Conservation (phyloP, 2,113 vertebrate genomes). For the Physeter macrocephalus region DNA sequence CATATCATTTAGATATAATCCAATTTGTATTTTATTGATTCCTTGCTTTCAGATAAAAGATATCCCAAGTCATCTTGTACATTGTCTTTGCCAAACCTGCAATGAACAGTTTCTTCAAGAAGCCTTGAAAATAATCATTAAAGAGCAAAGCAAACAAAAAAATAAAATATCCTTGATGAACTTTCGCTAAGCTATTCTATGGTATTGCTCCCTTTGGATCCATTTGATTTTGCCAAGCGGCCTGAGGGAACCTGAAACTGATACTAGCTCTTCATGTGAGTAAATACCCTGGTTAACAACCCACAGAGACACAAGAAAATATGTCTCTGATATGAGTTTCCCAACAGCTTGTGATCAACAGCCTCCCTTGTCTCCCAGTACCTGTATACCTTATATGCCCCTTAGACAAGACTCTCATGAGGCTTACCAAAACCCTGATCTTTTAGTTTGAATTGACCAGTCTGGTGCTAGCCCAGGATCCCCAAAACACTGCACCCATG, state of each 20-base stretch:
- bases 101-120: background rate
- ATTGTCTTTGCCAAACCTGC: background rate
- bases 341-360: background rate
- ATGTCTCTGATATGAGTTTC: background rate
- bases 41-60: background rate
- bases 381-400: background rate
- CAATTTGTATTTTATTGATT: background rate
- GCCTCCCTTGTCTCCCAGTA: background rate
- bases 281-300: background rate
- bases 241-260: background rate
- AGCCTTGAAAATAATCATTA: background rate
- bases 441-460: background rate
- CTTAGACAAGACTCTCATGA: background rate
- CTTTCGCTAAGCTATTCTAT: background rate
- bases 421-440: background rate
- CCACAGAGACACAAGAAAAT: background rate
- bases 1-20: background rate
- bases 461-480: background rate
- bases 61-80: background rate
- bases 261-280: fast-evolving
- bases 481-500: background rate
- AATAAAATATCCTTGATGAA: background rate
- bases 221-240: background rate
- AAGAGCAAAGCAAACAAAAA: background rate
- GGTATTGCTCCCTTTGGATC: background rate